These are phyloP conservation scores for Anabacerthia variegaticeps DNA, from an alignment of 2,797 vertebrate species.

Conservation along the genomic window DNA sequence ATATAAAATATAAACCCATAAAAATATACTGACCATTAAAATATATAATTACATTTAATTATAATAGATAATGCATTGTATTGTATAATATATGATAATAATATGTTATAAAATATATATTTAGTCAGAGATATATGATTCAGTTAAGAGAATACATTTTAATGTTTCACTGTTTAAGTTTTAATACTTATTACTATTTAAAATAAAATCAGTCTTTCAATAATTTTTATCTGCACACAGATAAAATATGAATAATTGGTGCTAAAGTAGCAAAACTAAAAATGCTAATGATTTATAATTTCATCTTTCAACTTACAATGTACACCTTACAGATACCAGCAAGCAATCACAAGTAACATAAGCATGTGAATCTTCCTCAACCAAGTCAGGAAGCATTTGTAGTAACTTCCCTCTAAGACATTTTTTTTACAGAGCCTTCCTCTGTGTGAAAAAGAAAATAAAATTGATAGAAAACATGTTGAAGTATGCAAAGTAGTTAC, in stretches of 20 bases:
- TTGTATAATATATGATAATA: not conserved
- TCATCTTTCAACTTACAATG: accelerated
- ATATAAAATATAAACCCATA: not conserved
- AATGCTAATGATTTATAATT: not conserved
- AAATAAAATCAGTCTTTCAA: not conserved
- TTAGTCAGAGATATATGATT: not conserved
- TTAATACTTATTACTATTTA: not conserved
- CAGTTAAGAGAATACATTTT: not conserved
- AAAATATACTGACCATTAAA: not conserved
- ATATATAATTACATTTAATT: not conserved
- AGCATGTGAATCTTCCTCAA: not conserved
- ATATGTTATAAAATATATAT: not conserved
- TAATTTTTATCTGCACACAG: not conserved
- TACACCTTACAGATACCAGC: not conserved
- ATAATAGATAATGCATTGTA: not conserved
- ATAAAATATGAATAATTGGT: not conserved
- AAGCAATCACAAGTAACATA: not conserved
- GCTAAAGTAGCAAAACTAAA: not conserved
- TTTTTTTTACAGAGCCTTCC: not conserved
- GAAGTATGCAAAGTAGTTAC: not conserved
- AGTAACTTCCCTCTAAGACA: not conserved
- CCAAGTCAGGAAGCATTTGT: not conserved
- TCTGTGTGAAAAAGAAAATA: not conserved
- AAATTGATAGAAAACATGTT: not conserved
- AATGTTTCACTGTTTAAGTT: not conserved